These are phyloP conservation scores for Melanostoma mellinum DNA, from an alignment of 2,888 invertebrate species.

Conservation along the genomic window DNA sequence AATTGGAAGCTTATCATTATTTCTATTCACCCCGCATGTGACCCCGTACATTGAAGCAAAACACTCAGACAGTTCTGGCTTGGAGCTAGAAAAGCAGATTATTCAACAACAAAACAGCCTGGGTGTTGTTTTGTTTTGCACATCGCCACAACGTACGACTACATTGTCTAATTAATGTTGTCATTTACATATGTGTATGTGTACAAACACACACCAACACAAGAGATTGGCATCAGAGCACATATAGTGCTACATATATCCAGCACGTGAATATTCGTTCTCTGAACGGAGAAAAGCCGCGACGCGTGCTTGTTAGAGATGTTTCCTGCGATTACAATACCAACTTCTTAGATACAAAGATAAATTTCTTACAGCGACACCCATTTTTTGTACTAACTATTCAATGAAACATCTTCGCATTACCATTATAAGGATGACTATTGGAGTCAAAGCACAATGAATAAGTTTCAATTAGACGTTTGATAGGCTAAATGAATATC, in stretches of 20 bases:
- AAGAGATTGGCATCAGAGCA: not conserved
- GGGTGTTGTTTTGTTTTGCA: slow-evolving; percentile 15
- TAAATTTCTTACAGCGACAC: slow-evolving; percentile 22
- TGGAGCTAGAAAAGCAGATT: slow-evolving; percentile 52
- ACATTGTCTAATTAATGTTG: slow-evolving; percentile 60
- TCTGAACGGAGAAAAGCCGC: not conserved
- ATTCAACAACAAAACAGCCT: slow-evolving; percentile 28
- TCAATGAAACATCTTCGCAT: not conserved
- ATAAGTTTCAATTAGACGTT: slow-evolving; percentile 53
- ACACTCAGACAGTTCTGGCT: slow-evolving; percentile 46
- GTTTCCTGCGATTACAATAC: slow-evolving; percentile 49
- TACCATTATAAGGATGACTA: not conserved
- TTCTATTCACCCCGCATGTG: slow-evolving; percentile 1
- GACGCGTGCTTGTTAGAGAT: slow-evolving; percentile 15
- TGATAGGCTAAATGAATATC: slow-evolving; percentile 29
- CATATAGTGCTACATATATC: not conserved
- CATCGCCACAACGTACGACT: slow-evolving; percentile 1
- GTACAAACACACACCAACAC: slow-evolving; percentile 10
- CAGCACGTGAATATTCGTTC: not conserved
- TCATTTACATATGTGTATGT: slow-evolving; percentile 20
- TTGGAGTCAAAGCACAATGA: slow-evolving; percentile 24
- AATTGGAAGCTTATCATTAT: slow-evolving; percentile 51
- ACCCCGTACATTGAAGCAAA: not conserved
- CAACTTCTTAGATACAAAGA: slow-evolving; percentile 30
- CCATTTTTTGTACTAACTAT: not conserved